Base-by-base conservation (phyloP, 2,888 invertebrate species). In the Amphipoea lucens region DNA sequence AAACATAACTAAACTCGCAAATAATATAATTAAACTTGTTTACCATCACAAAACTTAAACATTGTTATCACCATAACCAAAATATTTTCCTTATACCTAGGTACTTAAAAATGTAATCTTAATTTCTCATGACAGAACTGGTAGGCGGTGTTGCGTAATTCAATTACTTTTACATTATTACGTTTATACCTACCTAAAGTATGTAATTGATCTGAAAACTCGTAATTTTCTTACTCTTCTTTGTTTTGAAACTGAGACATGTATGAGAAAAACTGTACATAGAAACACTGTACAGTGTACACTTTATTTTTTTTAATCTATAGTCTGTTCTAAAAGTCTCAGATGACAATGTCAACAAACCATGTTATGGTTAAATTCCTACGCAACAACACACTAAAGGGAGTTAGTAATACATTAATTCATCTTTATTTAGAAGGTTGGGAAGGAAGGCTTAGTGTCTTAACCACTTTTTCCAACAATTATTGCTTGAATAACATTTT, bases 31-130 rank as follows among this genome's bases (percentile, higher is more conserved):
- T 40, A 36, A 62, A 42, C 23, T 42, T 63, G 14, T 29, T 75
- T 48, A 51, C 23, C 29, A 63, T 51, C 7, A 76, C 23, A 54
- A 23, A 76, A 76, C 23, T 42, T 51, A 74, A 74, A 51, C 40
- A 74, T 48, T 74, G 40, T n/a, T 48, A 75, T 29, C 74, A 74
- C 20, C 20, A n/a, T 14, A 29, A 62, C 48, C 17, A 75, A 51
- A 75, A 75, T 76, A 12, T 42, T 76, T 76, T 51, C 23, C 42
- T 23, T 51, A 9, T 42, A 14, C 29, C 1, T 29, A 29, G n/a
- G n/a, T n/a, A n/a, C n/a, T n/a, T n/a, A n/a, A n/a, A n/a, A 29
- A 74, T 42, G 48, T 74, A 74, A 48, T 62, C 60, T 29, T 48
- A 40, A 11, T 40, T n/a, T 75, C 11, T 72, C 11, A 57, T 54